Evolutionary conservation across 2,113 vertebrate species (phyloP).

Genomic region (Dicerorhinus sumatrensis): DNA sequence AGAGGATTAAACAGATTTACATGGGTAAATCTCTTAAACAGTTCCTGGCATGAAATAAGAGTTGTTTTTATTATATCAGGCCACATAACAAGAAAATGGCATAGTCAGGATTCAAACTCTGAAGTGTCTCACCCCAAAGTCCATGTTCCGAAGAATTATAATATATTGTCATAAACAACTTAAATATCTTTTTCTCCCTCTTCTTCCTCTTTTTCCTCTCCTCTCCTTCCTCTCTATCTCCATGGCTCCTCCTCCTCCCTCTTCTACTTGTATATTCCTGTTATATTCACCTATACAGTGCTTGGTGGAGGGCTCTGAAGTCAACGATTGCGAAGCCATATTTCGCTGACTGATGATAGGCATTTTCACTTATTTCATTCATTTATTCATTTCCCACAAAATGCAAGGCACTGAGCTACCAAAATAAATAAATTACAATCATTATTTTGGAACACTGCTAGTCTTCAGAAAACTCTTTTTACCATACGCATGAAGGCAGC

Average conservation of each 20-base stretch:
- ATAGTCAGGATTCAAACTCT: neutral
- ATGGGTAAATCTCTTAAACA: neutral
- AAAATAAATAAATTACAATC: neutral
- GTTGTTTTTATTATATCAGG: neutral
- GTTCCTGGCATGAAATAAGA: neutral
- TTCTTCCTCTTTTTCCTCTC: neutral
- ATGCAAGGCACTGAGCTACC: neutral
- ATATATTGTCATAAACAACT: neutral
- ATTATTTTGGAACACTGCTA: conserved; percentile 25
- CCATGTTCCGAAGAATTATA: neutral
- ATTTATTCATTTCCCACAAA: neutral
- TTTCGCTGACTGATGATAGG: neutral
- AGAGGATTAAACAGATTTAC: neutral
- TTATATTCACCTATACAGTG: neutral
- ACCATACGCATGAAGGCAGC: neutral
- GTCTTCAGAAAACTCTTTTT: conserved; percentile 10
- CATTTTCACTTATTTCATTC: neutral
- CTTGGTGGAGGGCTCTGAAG: neutral
- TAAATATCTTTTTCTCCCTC: neutral
- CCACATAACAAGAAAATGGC: neutral
- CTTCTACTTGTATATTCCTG: neutral
- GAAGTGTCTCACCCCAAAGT: neutral
- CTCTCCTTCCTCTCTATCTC: neutral
- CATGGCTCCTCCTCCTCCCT: neutral
- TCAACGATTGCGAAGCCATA: neutral